Conservation (phyloP, 92 coral and sea anemone genomes). For the Actinostola sp. region DNA sequence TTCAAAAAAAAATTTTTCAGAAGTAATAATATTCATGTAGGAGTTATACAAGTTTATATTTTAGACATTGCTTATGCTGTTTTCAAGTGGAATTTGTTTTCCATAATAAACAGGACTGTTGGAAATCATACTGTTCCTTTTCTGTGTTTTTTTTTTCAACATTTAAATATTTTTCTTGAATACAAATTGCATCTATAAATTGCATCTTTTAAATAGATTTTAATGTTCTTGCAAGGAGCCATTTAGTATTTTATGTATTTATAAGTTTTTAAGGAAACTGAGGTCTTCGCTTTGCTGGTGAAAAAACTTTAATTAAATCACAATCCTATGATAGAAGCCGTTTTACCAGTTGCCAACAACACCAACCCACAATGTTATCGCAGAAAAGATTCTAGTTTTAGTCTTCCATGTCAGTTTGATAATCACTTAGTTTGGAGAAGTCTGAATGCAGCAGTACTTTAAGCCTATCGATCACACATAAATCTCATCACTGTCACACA, state of each 20-base stretch:
- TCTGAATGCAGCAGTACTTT: slow-evolving; percentile 28
- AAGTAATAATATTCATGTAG: no score
- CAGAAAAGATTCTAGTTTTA: slow-evolving; percentile 18
- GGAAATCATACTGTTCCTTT: no score
- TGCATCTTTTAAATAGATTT: no score
- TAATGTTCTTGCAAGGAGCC: not conserved
- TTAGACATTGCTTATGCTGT: no score
- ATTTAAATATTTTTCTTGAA: no score
- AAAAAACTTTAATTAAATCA: slow-evolving; percentile 28
- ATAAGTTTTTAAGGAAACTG: not conserved
- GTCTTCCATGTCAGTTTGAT: slow-evolving; percentile 36
- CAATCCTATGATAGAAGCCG: slow-evolving; percentile 30
- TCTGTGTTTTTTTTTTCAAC: no score
- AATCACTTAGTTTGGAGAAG: slow-evolving; percentile 28
- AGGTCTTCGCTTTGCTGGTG: slow-evolving; percentile 43
- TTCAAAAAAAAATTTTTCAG: no score
- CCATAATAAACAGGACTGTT: no score
- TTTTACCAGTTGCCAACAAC: slow-evolving; percentile 34
- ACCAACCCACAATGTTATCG: slow-evolving; percentile 15
- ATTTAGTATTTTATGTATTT: not conserved
- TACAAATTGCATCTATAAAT: no score
- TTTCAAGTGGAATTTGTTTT: no score
- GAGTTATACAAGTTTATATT: no score
- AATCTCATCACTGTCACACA: slow-evolving; percentile 26
- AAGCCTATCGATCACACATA: slow-evolving; percentile 18